Evolutionary conservation across 2,888 invertebrate species (phyloP).

Genomic region (Ptychoptera contaminata): DNA sequence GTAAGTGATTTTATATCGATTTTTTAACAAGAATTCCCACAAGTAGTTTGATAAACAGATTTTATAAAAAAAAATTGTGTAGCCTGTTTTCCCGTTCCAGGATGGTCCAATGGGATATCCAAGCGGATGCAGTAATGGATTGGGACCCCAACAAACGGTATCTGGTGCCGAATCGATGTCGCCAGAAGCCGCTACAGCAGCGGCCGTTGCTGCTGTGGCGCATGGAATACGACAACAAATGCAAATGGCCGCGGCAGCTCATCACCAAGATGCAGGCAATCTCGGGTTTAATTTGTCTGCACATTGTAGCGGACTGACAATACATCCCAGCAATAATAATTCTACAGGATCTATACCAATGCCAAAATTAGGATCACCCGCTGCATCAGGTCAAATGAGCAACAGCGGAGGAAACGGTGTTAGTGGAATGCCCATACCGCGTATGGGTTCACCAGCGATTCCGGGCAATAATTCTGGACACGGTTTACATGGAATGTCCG

Average conservation of each 20-base stretch:
- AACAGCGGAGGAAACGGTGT: constrained; percentile 8
- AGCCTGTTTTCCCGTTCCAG: constrained; percentile 41
- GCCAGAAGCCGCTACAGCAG: constrained; percentile 60
- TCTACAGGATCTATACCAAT: constrained; percentile 13
- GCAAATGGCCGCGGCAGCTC: constrained; percentile 46
- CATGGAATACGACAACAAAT: constrained; percentile 75
- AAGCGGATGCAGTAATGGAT: constrained; percentile 38
- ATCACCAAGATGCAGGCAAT: constrained; percentile 35
- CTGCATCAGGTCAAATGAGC: constrained; percentile 24
- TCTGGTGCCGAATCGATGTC: constrained; percentile 36
- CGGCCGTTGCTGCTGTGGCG: constrained; percentile 73
- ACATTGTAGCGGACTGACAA: constrained; percentile 12
- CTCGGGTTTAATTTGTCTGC: constrained; percentile 26
- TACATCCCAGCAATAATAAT: constrained; percentile 14
- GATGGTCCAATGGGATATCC: constrained; percentile 46
- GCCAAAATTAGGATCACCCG: constrained; percentile 32
- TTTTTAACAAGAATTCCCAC: neutral
- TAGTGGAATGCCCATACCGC: constrained; percentile 16
- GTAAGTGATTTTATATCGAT: constrained; percentile 34
- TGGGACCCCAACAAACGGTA: constrained; percentile 36
- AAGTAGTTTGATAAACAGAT: neutral
- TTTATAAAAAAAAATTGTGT: constrained; percentile 8
- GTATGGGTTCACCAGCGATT: too few relatives aligned
- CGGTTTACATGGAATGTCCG: too few relatives aligned
- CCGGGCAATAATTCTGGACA: too few relatives aligned